Conservation (phyloP, 1,140 invertebrate species). For the Neuroterus valhalla region DNA sequence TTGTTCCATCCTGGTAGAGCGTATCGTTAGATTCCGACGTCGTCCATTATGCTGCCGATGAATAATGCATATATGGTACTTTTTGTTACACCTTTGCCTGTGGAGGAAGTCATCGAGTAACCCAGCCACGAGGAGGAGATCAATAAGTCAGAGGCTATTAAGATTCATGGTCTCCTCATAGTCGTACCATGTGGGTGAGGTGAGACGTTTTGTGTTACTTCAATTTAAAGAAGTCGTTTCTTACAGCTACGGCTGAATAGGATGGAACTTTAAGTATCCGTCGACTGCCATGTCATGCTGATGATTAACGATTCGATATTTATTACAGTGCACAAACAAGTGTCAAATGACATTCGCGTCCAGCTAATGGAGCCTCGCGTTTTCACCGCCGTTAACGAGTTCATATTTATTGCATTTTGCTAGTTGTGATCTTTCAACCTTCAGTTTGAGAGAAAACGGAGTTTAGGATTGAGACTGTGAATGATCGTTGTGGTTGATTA, state of each 20-base stretch:
- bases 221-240: slow-evolving; percentile 13
- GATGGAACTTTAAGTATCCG: not conserved
- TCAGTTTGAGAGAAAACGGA: not conserved
- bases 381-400: slow-evolving; percentile 26
- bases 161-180: slow-evolving; percentile 7
- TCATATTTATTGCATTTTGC: slow-evolving; percentile 20
- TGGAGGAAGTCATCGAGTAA: slow-evolving; percentile 15
- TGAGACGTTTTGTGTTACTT: slow-evolving; percentile 10
- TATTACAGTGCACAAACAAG: slow-evolving; percentile 30
- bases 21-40: not conserved
- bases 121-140: not conserved
- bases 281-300: not conserved
- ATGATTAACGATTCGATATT: slow-evolving; percentile 25
- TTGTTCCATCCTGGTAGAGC: no score
- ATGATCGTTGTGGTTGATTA: not conserved
- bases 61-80: slow-evolving; percentile 13
- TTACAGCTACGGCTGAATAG: not conserved
- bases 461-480: not conserved
- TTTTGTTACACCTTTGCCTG: slow-evolving; percentile 22
- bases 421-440: slow-evolving; percentile 18
- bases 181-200: not conserved
- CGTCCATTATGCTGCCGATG: not conserved
- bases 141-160: slow-evolving; percentile 16
- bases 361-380: slow-evolving; percentile 13
- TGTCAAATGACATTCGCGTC: slow-evolving; percentile 25